These are phyloP conservation scores for Myocastor coypus DNA, from an alignment of 2,113 vertebrate species.

Conservation along the genomic window DNA sequence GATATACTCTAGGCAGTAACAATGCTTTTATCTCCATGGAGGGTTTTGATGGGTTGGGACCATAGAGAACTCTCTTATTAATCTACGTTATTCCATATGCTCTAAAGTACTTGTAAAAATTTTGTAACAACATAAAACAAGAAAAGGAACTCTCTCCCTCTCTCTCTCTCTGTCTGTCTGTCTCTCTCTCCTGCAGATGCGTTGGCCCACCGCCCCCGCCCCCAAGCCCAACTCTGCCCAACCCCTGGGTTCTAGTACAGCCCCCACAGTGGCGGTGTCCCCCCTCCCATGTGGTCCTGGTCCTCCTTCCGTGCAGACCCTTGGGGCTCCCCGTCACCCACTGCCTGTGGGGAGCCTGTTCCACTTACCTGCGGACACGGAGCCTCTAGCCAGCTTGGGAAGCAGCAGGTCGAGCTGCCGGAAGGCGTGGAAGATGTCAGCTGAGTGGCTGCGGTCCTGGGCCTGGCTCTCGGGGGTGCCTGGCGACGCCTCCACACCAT, in stretches of 20 bases:
- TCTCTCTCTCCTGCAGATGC: too few relatives aligned
- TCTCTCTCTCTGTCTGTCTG: too few relatives aligned
- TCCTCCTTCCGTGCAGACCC: neutral
- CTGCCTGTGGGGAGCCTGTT: rapidly evolving
- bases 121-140: neutral
- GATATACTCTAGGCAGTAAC: neutral
- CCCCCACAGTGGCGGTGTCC: neutral
- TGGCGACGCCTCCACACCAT: constrained; percentile 84
- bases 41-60: neutral
- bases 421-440: constrained; percentile 86
- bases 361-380: constrained; percentile 85
- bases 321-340: neutral
- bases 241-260: neutral
- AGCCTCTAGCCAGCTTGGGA: constrained; percentile 89
- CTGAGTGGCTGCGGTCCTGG: constrained; percentile 83
- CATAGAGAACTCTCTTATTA: neutral
- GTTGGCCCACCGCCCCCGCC: neutral
- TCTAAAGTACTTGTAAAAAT: neutral
- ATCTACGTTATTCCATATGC: neutral
- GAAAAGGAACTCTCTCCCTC: too few relatives aligned
- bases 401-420: constrained; percentile 88
- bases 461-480: constrained; percentile 30
- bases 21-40: neutral
- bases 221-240: neutral
- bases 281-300: neutral